phyloP scores from a whole-genome alignment of 2,113 vertebrate genomes.

The Ursus arctos region DNA sequence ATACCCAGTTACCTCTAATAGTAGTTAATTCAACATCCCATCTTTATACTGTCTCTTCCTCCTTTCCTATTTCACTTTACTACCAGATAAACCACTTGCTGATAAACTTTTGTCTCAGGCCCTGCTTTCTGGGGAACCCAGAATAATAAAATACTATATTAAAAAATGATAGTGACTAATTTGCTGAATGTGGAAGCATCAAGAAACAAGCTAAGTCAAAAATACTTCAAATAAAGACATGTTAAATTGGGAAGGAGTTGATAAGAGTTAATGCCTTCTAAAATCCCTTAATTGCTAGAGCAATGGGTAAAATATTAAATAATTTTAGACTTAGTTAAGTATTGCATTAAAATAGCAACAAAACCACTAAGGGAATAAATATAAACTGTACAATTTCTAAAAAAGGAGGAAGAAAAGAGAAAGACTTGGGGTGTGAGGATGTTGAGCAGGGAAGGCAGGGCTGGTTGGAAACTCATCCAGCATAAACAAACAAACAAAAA shows the following conservation, averaged over 20 bases:
- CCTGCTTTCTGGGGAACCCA: neutral
- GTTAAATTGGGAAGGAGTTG: neutral
- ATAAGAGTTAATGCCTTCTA: neutral
- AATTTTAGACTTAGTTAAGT: neutral
- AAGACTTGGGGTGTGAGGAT: neutral
- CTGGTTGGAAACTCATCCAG: neutral
- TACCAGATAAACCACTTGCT: neutral
- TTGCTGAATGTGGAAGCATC: neutral
- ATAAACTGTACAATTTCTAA: neutral
- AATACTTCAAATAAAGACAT: neutral
- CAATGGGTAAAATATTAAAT: neutral
- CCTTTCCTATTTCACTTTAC: neutral
- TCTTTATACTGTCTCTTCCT: neutral
- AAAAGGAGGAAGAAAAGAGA: neutral
- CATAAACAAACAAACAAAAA: neutral
- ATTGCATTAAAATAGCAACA: neutral
- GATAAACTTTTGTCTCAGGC: neutral
- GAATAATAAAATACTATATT: neutral
- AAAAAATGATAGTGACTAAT: neutral
- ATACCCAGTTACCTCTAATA: neutral
- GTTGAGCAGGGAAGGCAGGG: neutral
- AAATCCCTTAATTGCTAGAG: neutral
- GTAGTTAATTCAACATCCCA: neutral
- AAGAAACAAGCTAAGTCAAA: neutral
- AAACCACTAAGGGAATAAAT: neutral